phyloP scores from a whole-genome alignment of 2,113 vertebrate species.

The Neolamprologus devosi region DNA sequence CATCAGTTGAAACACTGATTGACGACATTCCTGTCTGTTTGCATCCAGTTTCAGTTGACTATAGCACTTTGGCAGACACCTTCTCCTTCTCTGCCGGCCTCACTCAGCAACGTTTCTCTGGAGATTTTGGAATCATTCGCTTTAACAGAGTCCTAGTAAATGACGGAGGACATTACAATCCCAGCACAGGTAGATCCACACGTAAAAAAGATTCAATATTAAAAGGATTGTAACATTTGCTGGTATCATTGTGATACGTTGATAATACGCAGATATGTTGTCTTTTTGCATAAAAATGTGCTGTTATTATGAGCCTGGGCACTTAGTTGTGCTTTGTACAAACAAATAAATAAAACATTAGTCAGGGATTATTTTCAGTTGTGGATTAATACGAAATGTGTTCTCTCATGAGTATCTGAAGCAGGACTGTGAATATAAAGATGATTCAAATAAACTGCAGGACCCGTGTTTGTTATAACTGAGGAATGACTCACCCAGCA shows the following conservation, averaged over 20 bases:
- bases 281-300: not conserved
- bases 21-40: not conserved
- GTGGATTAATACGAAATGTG: not conserved
- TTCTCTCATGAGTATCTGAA: not conserved
- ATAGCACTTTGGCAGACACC: constrained; percentile 36
- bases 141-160: constrained; percentile 94
- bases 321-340: not conserved
- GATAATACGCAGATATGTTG: not conserved
- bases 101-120: constrained; percentile 71
- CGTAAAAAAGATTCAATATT: not conserved
- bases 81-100: constrained; percentile 93
- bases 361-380: not conserved
- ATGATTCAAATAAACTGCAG: not conserved
- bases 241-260: not conserved
- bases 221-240: not conserved
- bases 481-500: not conserved
- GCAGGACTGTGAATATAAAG: not conserved
- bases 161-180: constrained; percentile 85
- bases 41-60: constrained; percentile 24
- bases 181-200: constrained; percentile 73
- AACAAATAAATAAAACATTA: not conserved
- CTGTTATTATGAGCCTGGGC: not conserved
- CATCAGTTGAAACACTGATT: not conserved
- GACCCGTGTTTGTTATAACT: not conserved
- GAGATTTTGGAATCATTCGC: constrained; percentile 77